A percentile compares a stretch with the other conserved stretches of the same genome.
phyloP scores from a whole-genome alignment of 2,888 invertebrate genomes.

The Trachelus stipa region DNA sequence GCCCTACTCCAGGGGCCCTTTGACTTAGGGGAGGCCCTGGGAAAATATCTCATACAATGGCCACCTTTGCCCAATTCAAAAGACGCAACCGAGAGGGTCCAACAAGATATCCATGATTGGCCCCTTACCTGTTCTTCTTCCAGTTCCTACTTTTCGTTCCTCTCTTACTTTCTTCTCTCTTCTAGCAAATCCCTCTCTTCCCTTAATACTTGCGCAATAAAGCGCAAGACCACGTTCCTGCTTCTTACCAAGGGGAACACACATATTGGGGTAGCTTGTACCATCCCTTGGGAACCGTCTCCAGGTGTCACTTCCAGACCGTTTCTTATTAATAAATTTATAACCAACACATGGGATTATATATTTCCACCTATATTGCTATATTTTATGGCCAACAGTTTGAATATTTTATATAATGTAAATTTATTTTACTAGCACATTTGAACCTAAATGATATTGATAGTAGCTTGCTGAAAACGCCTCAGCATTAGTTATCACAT shows the following conservation, averaged over 20 bases:
- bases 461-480: too few relatives aligned
- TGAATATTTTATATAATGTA: too few relatives aligned
- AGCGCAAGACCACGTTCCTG: slow-evolving; percentile 26
- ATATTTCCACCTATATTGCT: neutral
- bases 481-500: too few relatives aligned
- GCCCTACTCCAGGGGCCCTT: slow-evolving; percentile 23
- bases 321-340: slow-evolving; percentile 1
- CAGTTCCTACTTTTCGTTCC: neutral
- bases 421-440: too few relatives aligned
- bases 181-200: neutral
- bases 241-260: neutral
- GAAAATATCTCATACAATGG: slow-evolving; percentile 54
- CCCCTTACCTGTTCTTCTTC: slow-evolving; percentile 35
- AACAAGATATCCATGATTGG: slow-evolving; percentile 22
- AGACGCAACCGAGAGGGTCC: neutral
- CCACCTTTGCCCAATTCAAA: slow-evolving; percentile 6
- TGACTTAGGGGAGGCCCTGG: slow-evolving; percentile 47
- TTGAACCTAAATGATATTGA: too few relatives aligned
- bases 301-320: slow-evolving; percentile 24
- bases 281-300: slow-evolving; percentile 19
- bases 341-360: neutral
- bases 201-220: slow-evolving; percentile 11
- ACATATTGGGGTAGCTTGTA: neutral
- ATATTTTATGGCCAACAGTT: too few relatives aligned
- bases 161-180: neutral